Percentiles rank a stretch among this genome's conserved stretches.
phyloP scores from a whole-genome alignment of 2,113 vertebrate genomes.

The Solea solea region DNA sequence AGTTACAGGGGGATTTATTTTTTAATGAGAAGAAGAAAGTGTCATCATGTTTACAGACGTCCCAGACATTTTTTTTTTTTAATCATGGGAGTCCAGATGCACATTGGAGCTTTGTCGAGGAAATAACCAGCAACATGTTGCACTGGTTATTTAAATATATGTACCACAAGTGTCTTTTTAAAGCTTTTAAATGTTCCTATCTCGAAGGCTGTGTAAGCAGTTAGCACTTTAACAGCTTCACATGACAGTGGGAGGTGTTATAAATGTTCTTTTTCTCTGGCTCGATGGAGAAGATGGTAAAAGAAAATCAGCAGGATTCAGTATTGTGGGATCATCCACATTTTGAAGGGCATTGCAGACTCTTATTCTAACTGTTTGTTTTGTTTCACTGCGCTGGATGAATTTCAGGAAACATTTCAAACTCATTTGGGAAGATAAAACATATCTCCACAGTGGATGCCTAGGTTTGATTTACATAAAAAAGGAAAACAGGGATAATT shows the following conservation, averaged over 20 bases:
- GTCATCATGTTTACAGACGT: slow-evolving; percentile 65
- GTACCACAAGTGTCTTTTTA: slow-evolving; percentile 8
- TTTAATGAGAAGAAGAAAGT: neutral
- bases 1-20: neutral
- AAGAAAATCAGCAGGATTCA: neutral
- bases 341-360: neutral
- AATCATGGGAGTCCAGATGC: slow-evolving; percentile 31
- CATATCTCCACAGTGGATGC: too few species aligned
- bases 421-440: neutral
- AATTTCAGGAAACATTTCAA: neutral
- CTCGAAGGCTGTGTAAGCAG: neutral
- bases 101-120: slow-evolving; percentile 22
- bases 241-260: neutral
- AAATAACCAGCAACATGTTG: slow-evolving; percentile 12
- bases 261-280: neutral
- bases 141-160: slow-evolving; percentile 9
- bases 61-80: neutral
- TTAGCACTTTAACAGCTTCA: slow-evolving; percentile 16
- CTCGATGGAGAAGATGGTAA: neutral
- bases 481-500: neutral
- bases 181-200: slow-evolving; percentile 21
- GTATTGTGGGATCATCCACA: neutral
- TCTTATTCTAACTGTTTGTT: neutral
- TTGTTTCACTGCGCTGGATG: neutral
- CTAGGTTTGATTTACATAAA: too few species aligned